phyloP scores from a whole-genome alignment of 1,140 invertebrate genomes.

The Telenomus remus region DNA sequence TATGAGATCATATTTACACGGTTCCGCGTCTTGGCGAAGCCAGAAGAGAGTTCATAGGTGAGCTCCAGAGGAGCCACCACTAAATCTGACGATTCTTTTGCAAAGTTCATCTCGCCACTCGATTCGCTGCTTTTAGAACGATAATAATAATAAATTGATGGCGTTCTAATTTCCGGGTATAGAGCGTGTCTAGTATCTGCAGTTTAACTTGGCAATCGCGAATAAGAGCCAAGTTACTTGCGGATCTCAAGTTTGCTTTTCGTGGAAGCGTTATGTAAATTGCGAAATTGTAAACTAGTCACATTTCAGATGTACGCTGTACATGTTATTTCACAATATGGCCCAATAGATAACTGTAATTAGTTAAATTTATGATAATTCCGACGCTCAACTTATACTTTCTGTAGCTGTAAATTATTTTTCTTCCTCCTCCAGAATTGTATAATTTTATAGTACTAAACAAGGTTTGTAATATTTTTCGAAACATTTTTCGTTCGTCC shows the following conservation, averaged over 20 bases:
- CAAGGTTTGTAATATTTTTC: too few species aligned
- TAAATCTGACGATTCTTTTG: conserved; percentile 1
- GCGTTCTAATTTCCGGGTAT: conserved; percentile 10
- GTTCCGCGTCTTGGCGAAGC: not conserved
- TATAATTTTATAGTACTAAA: too few species aligned
- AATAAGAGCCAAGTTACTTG: conserved; percentile 8
- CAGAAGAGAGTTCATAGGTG: conserved; percentile 3
- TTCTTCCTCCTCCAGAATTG: too few species aligned
- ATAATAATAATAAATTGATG: conserved; percentile 16
- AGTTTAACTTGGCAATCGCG: conserved; percentile 5
- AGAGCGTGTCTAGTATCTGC: not conserved
- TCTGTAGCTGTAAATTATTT: too few species aligned
- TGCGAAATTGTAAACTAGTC: conserved; percentile 6
- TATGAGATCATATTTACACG: conserved; percentile 23
- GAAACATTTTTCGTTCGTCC: too few species aligned
- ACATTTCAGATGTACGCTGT: not conserved
- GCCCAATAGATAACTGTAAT: conserved; percentile 10
- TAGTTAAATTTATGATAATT: conserved; percentile 4
- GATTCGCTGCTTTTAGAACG: not conserved
- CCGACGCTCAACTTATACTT: too few species aligned
- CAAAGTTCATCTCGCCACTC: not conserved
- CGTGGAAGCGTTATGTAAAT: conserved; percentile 23
- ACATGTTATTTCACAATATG: conserved; percentile 7
- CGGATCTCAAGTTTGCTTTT: conserved; percentile 2
- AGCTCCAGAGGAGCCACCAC: not conserved